phyloP scores from a whole-genome alignment of 2,797 vertebrate species.

The Holocentrus rufus region DNA sequence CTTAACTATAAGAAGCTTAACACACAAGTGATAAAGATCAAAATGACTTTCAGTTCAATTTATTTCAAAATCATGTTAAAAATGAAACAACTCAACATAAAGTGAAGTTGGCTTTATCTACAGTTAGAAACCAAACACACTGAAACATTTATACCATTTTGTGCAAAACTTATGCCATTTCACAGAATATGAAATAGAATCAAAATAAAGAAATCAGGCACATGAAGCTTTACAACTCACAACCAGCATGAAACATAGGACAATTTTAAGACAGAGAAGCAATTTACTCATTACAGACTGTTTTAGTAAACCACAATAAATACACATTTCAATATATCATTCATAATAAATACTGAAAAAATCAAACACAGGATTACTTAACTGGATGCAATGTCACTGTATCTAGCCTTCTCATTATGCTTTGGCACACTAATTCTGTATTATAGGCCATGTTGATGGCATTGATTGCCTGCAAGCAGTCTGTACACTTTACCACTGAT shows the following conservation, averaged over 20 bases:
- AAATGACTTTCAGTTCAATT: conserved; percentile 67
- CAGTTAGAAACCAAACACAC: conserved; percentile 70
- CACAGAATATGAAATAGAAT: conserved; percentile 71
- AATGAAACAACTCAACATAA: conserved; percentile 63
- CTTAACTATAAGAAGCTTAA: background rate
- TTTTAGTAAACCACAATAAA: conserved; percentile 96
- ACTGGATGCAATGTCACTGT: conserved; percentile 65
- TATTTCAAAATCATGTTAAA: conserved; percentile 79
- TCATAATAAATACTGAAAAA: conserved; percentile 95
- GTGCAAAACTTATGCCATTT: conserved; percentile 81
- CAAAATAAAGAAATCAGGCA: conserved; percentile 75
- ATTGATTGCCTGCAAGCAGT: conserved; percentile 68
- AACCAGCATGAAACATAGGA: conserved; percentile 84
- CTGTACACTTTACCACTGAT: conserved; percentile 46
- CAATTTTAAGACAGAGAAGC: conserved; percentile 87
- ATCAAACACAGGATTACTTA: conserved; percentile 84
- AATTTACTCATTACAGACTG: conserved; percentile 90
- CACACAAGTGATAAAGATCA: conserved; percentile 21
- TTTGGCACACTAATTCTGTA: conserved; percentile 73
- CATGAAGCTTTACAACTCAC: conserved; percentile 92
- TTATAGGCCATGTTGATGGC: conserved; percentile 51
- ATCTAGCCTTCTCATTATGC: conserved; percentile 59
- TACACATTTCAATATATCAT: conserved; percentile 94
- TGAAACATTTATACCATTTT: conserved; percentile 63
- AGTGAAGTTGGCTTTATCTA: conserved; percentile 65